phyloP scores from a whole-genome alignment of 2,888 invertebrate species.

The Drosophila anomalata region DNA sequence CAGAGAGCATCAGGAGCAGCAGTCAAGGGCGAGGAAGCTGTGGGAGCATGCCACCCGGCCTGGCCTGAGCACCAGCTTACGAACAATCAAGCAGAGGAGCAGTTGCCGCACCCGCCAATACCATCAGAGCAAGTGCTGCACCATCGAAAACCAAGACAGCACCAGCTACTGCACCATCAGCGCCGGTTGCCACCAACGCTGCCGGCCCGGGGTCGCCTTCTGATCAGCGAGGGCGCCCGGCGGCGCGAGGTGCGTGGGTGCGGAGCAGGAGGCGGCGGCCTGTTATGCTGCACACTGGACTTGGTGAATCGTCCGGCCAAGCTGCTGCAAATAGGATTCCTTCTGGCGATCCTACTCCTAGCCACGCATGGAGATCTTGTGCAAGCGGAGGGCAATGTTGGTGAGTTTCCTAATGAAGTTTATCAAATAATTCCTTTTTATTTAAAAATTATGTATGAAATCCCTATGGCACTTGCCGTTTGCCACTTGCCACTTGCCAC shows the following conservation, averaged over 20 bases:
- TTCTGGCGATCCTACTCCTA: constrained; percentile 67
- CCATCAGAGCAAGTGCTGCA: neutral
- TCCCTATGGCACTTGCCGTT: neutral
- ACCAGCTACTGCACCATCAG: constrained; percentile 40
- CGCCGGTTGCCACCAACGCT: constrained; percentile 22
- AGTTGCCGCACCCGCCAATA: neutral
- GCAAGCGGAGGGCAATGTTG: constrained; percentile 82
- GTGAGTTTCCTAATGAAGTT: constrained; percentile 70
- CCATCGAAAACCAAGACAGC: constrained; percentile 21
- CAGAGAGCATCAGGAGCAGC: constrained; percentile 28
- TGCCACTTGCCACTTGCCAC: neutral
- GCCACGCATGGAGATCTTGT: constrained; percentile 73
- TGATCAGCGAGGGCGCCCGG: constrained; percentile 38
- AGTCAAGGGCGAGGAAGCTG: constrained; percentile 28
- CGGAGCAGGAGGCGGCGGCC: constrained; percentile 26
- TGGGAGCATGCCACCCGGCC: constrained; percentile 30
- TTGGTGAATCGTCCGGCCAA: constrained; percentile 47
- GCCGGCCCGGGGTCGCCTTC: constrained; percentile 29
- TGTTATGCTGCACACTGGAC: constrained; percentile 57
- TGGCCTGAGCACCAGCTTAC: constrained; percentile 43
- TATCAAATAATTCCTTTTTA: neutral
- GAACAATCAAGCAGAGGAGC: constrained; percentile 35
- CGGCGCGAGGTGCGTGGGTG: constrained; percentile 38
- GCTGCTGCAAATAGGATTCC: constrained; percentile 58
- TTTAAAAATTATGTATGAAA: neutral